These are phyloP conservation scores for Drosophila sturtevanti DNA, from an alignment of 1,140 invertebrate species.

Conservation along the genomic window DNA sequence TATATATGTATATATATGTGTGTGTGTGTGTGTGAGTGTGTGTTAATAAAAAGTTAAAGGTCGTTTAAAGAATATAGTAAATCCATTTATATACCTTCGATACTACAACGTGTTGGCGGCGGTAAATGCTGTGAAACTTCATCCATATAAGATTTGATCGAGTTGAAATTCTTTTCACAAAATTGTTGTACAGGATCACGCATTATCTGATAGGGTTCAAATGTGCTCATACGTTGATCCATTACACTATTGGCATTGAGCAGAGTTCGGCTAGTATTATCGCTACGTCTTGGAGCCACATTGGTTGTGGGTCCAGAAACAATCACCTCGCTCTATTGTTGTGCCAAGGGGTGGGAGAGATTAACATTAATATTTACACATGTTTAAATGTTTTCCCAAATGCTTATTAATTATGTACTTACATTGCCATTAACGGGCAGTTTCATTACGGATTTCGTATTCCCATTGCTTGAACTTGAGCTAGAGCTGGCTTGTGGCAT, in stretches of 20 bases:
- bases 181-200: conserved; percentile 96
- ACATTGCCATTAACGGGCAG: conserved; percentile 79
- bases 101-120: conserved; percentile 94
- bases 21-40: background rate
- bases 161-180: conserved; percentile 96
- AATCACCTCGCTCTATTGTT: conserved; percentile 69
- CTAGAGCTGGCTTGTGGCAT: conserved; percentile 51
- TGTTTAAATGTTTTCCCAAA: too few species aligned
- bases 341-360: too few species aligned
- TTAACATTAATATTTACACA: too few species aligned
- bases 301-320: conserved; percentile 85
- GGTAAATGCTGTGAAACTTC: conserved; percentile 92
- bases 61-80: conserved; percentile 9
- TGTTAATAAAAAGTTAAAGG: conserved; percentile 20
- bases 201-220: conserved; percentile 92
- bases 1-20: background rate
- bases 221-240: conserved; percentile 91
- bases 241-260: conserved; percentile 86
- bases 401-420: conserved; percentile 8
- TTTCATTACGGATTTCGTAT: conserved; percentile 82
- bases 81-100: conserved; percentile 88
- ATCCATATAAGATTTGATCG: conserved; percentile 95
- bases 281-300: conserved; percentile 86
- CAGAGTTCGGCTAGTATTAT: conserved; percentile 89
- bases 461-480: conserved; percentile 59